Evolutionary conservation across 2,113 vertebrate genomes (phyloP), one percentile per base, ranked within the genome.

Genomic region (Oreotrochilus melanogaster): DNA sequence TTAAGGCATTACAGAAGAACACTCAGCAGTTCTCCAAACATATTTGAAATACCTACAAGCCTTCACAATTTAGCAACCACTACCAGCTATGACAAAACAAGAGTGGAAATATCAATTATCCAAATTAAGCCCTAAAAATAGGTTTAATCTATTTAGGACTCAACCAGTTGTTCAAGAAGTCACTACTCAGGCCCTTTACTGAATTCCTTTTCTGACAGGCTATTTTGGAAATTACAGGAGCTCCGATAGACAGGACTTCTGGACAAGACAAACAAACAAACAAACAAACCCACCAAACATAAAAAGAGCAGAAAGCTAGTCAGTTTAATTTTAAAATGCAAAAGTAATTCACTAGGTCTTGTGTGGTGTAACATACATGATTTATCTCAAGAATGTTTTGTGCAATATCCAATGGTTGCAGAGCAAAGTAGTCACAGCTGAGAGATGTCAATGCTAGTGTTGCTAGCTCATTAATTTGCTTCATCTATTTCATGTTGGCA

Each of bases 311-410:
- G 84, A 95, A 96, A 95, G 86, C 16, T 91, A 28, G 18, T 86
- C 66, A 14, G 94, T 93, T 94, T 73, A 92, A 97, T 93, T 97
- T 93, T 82, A 87, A 96, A 96, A 62, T 69, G 83, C 86, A 96
- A 97, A 95, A 97, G 57, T 54, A 96, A 97, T 94, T 89, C 89
- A 74, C 96, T 91, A 96, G 88, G 81, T 31, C 56, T 83, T 88
- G 76, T 62, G 74, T 88, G 96, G 70, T 84, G 73, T 33, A 91
- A 94, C 60, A 89, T 74, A 90, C 75, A 80, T 30, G 84, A 91
- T 89, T 96, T 89, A 94, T 79, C 76, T 88, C 64, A 64, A 82
- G 33, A 7, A 22, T 43, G 54, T 48, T 88, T 93, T 88, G 42
- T 51, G n/a, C 54, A 45, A 69, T 7, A 30, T 89, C 56, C 69